A percentile compares a stretch with the other conserved stretches of the same genome.
These are phyloP conservation scores for Hydractinia echinata DNA, from an alignment of 30 jellyfish, hydroid and myxozoan genomes.

Conservation along the genomic window DNA sequence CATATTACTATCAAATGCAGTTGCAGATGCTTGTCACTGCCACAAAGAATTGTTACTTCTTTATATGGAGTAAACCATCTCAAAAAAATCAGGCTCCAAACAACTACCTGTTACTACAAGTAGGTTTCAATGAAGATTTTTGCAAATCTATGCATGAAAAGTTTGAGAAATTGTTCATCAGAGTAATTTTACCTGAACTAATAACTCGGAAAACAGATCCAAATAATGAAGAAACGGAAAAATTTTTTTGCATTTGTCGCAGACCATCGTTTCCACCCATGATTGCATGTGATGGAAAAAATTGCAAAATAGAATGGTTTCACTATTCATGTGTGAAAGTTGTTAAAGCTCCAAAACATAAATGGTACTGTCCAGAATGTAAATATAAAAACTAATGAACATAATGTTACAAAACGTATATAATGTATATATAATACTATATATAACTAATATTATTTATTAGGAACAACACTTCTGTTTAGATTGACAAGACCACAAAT, in stretches of 20 bases:
- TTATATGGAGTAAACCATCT: background rate
- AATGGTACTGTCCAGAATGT: background rate
- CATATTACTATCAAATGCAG: slow-evolving; percentile 43
- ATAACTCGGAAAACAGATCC: background rate
- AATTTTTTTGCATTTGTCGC: slow-evolving; percentile 12
- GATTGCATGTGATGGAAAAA: slow-evolving; percentile 38
- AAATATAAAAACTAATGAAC: background rate
- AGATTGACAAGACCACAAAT: slow-evolving; percentile 33
- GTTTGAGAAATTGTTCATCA: background rate
- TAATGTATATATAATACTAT: background rate
- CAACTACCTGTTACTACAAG: slow-evolving; percentile 13
- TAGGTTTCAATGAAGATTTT: slow-evolving; percentile 11
- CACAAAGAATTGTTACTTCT: slow-evolving; percentile 8
- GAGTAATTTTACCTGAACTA: background rate
- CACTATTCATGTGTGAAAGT: slow-evolving; percentile 27
- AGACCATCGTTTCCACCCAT: slow-evolving; percentile 32
- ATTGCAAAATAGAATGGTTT: slow-evolving; percentile 26
- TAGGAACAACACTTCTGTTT: background rate
- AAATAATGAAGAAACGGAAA: slow-evolving; percentile 2
- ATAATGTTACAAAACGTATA: background rate
- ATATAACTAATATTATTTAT: background rate
- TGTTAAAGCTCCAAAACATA: slow-evolving; percentile 6
- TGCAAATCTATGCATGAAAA: slow-evolving; percentile 17
- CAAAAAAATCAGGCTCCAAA: background rate
- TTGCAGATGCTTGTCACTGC: slow-evolving; percentile 39